phyloP scores from a whole-genome alignment of 1,140 invertebrate genomes.

The Himalopsyche phryganea region DNA sequence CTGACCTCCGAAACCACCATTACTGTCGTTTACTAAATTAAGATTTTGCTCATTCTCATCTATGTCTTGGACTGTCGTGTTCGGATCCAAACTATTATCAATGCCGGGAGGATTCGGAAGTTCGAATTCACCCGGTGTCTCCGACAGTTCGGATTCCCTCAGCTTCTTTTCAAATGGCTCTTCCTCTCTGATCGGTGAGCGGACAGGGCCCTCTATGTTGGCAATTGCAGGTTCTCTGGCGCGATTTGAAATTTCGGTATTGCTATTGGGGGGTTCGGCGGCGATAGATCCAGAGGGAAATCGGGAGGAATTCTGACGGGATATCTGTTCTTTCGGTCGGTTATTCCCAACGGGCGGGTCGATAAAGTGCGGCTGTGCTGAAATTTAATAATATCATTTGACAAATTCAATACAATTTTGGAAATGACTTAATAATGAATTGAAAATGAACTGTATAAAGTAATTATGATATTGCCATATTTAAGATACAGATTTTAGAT shows the following conservation, averaged over 20 bases:
- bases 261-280: slow-evolving; percentile 16
- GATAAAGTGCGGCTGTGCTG: slow-evolving; percentile 9
- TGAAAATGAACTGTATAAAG: background rate
- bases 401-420: background rate
- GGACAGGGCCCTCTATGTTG: background rate
- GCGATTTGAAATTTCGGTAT: background rate
- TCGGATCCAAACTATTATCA: slow-evolving; percentile 9
- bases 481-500: background rate
- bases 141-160: slow-evolving; percentile 10
- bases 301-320: slow-evolving; percentile 17
- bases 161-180: slow-evolving; percentile 19
- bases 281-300: slow-evolving; percentile 1
- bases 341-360: slow-evolving; percentile 6
- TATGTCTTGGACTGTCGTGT: background rate
- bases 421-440: background rate
- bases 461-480: background rate
- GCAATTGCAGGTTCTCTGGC: background rate
- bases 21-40: slow-evolving; percentile 7
- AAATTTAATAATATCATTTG: background rate
- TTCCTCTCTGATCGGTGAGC: slow-evolving; percentile 6
- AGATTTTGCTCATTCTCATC: slow-evolving; percentile 11
- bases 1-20: background rate
- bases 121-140: background rate
- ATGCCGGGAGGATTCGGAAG: background rate
- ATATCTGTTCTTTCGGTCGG: slow-evolving; percentile 2